Base-by-base conservation (phyloP, 1,140 invertebrate genomes). In the Steinernema khuongi region DNA sequence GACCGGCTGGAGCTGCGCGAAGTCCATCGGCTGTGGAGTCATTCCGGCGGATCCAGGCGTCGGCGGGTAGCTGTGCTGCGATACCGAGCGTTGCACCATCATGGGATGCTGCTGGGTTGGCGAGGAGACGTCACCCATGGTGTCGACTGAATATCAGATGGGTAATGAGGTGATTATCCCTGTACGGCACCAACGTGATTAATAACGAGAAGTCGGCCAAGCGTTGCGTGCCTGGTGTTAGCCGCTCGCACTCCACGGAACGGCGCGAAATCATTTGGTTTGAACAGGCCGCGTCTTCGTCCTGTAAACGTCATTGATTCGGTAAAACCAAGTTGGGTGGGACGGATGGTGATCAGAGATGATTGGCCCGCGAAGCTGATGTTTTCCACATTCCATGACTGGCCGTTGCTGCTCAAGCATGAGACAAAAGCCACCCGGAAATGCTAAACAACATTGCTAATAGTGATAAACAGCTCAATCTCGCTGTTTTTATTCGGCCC, bases 21-120 rank as follows among this genome's bases (percentile, higher is more conserved):
- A 60, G 50, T 60, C 50, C 7, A 17, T 4, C 7, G 50, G 50
- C 50, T 14, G 7, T 26, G 11, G 50, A 14, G n/a, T n/a, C 36
- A 60, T 60, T 4, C 50, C 50, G 50, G 50, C 50, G 19, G 50
- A 60, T 60, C 50, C 50, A n/a, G 50, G 50, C 50, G 50, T 60
- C 19, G 50, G 50, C 50, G 50, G 50, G 50, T 60, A 60, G 50
- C 50, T 60, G 11, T 60, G 50, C 4, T 60, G 50, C 50, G 50
- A 60, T n/a, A 60, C 50, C 50, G 50, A 60, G 14, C 50, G 50
- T 22, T 41, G 36, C 36, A 41, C 36, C 7, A 60, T 60, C 11
- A 60, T 60, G 4, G 11, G 50, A 60, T 60, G 50, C 50, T 11
- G 50, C 50, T 60, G 50, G 11, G 50, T 60, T 14, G 50, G 50